Conservation (phyloP, 1,140 invertebrate species). For the Triops longicaudatus region DNA sequence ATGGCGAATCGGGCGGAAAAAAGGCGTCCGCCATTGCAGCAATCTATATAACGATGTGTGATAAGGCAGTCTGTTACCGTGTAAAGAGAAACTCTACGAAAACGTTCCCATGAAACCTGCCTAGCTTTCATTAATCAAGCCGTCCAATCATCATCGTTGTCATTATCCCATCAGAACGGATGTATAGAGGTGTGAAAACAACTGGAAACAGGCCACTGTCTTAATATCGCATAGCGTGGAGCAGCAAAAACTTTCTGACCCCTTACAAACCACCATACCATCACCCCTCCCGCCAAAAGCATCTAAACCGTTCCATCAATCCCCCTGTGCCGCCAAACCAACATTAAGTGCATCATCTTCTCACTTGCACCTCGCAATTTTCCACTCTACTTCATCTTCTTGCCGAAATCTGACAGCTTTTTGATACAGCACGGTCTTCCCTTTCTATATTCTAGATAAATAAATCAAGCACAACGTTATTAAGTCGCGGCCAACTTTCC, state of each 20-base stretch:
- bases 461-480: neutral
- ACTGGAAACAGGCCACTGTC: slow-evolving; percentile 14
- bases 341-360: slow-evolving; percentile 7
- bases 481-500: too few relatives aligned
- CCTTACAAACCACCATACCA: neutral
- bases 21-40: neutral
- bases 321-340: neutral
- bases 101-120: neutral
- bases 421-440: neutral
- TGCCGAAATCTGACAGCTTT: neutral
- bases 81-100: neutral
- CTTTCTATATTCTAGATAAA: neutral
- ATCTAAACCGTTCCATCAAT: neutral
- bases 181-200: slow-evolving; percentile 2
- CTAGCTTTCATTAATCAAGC: neutral
- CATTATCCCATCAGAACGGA: slow-evolving; percentile 11
- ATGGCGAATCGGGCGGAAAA: neutral
- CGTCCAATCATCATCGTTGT: slow-evolving; percentile 13
- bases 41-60: slow-evolving; percentile 12
- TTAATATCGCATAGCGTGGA: neutral
- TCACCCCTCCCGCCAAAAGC: too few relatives aligned
- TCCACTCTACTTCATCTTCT: slow-evolving; percentile 1
- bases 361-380: neutral
- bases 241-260: neutral
- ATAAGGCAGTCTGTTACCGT: neutral